These are phyloP conservation scores for Drosophila paramelanica DNA, from an alignment of 2,888 invertebrate genomes.

Conservation along the genomic window DNA sequence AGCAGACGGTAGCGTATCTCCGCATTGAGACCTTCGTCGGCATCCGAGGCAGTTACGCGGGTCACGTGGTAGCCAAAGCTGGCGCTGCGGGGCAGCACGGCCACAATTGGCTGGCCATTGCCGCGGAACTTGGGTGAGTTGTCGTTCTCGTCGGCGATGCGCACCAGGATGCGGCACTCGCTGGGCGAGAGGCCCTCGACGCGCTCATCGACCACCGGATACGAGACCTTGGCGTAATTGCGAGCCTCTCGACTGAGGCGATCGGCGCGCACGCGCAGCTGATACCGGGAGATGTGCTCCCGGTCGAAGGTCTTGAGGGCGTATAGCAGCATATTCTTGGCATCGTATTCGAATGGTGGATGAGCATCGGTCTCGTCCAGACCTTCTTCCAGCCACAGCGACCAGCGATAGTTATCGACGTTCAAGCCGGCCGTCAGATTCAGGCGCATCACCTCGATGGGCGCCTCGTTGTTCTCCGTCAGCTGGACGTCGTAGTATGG, in stretches of 20 bases:
- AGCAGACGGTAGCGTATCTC: slow-evolving; percentile 93
- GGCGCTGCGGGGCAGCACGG: slow-evolving; percentile 92
- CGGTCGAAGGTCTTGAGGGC: slow-evolving; percentile 91
- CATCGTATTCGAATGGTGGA: slow-evolving; percentile 89
- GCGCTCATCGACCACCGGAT: slow-evolving; percentile 90
- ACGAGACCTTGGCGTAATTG: slow-evolving; percentile 90
- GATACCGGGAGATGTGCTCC: slow-evolving; percentile 89
- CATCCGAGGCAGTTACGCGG: slow-evolving; percentile 90
- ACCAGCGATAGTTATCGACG: slow-evolving; percentile 88
- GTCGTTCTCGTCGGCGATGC: slow-evolving; percentile 93
- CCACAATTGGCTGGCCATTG: slow-evolving; percentile 91
- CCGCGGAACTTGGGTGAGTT: slow-evolving; percentile 92
- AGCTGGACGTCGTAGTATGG: slow-evolving; percentile 93
- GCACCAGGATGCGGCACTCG: slow-evolving; percentile 92
- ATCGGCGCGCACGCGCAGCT: slow-evolving; percentile 85
- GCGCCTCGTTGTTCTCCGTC: slow-evolving; percentile 92
- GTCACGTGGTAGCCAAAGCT: slow-evolving; percentile 93
- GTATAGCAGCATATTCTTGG: slow-evolving; percentile 91
- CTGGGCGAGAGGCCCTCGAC: slow-evolving; percentile 90
- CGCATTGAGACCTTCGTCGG: slow-evolving; percentile 90
- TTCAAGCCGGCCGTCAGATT: slow-evolving; percentile 90
- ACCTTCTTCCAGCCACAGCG: slow-evolving; percentile 87
- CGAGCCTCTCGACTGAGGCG: slow-evolving; percentile 87
- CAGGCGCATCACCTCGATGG: slow-evolving; percentile 90
- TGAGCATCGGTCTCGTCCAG: slow-evolving; percentile 71